Evolutionary conservation across 64 coral and sea anemone genomes (phyloP).

Genomic region (Porites lutea): DNA sequence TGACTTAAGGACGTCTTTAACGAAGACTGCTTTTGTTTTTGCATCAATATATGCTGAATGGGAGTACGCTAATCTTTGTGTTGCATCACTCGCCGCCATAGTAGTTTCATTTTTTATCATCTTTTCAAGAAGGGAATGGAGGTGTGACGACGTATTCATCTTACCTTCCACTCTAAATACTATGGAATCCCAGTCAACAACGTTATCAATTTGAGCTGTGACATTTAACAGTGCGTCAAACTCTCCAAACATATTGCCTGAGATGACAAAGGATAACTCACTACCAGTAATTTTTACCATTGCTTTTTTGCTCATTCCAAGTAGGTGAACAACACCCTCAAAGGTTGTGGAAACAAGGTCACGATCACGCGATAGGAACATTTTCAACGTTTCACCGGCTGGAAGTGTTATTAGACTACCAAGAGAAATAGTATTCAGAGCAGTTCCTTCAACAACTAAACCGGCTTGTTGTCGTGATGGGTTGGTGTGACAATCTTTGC

Average conservation of each 20-base stretch:
- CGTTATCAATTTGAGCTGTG: not conserved
- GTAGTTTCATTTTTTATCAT: not conserved
- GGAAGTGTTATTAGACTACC: not conserved
- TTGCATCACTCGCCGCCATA: not conserved
- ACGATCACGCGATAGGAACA: not conserved
- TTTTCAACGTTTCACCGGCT: not conserved
- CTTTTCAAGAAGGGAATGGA: not conserved
- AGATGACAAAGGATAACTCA: not conserved
- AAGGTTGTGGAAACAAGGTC: not conserved
- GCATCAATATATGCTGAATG: not conserved
- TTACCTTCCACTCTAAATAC: not conserved
- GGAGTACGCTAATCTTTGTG: not conserved
- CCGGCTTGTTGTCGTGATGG: not conserved
- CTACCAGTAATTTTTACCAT: slow-evolving; percentile 2
- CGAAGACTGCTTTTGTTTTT: not conserved
- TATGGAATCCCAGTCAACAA: slow-evolving; percentile 7
- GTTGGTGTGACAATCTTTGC: not conserved
- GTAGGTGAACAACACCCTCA: not conserved
- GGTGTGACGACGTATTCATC: not conserved
- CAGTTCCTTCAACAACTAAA: slow-evolving; percentile 17
- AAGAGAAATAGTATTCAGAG: not conserved
- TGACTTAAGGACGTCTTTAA: not conserved
- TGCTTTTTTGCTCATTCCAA: not conserved
- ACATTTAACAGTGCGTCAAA: slow-evolving; percentile 10
- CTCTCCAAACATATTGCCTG: not conserved